These are phyloP conservation scores for Neoitamus cyanurus DNA, from an alignment of 2,888 invertebrate species.

Conservation along the genomic window DNA sequence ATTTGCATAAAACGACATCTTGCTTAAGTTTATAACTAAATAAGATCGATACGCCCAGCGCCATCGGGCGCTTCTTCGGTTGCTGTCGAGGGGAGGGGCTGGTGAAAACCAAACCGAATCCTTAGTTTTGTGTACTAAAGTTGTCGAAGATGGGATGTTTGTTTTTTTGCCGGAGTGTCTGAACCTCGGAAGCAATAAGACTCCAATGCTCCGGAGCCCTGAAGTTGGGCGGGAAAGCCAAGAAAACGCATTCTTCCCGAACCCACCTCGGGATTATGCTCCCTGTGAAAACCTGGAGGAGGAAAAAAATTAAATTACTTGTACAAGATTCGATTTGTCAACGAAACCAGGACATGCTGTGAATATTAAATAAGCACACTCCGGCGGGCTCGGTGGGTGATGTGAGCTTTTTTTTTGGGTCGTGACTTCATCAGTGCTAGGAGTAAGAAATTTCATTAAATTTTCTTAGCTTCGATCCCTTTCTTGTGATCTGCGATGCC, in stretches of 20 bases:
- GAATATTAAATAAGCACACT: constrained; percentile 54
- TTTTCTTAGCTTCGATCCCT: neutral
- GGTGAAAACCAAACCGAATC: neutral
- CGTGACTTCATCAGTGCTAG: neutral
- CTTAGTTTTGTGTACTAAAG: constrained; percentile 37
- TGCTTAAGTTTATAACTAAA: constrained; percentile 53
- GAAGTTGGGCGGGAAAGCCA: neutral
- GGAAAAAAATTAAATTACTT: constrained; percentile 54
- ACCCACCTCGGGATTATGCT: constrained; percentile 10
- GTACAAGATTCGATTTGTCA: constrained; percentile 56
- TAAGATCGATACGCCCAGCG: constrained; percentile 50
- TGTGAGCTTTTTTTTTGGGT: constrained; percentile 9
- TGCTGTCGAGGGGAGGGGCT: neutral
- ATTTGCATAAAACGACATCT: constrained; percentile 52
- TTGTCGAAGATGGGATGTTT: constrained; percentile 31
- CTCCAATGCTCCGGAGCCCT: neutral
- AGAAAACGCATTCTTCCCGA: neutral
- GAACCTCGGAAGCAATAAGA: constrained; percentile 25
- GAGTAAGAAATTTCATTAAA: constrained; percentile 39
- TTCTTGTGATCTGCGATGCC: constrained; percentile 11
- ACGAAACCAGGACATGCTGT: constrained; percentile 53
- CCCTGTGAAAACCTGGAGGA: constrained; percentile 24
- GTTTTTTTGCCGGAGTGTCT: constrained; percentile 26
- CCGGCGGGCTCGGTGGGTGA: neutral
- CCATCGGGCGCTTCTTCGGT: neutral